Percentiles rank a stretch among this genome's conserved stretches.
Evolutionary conservation across 2,113 vertebrate species (phyloP).

Genomic region (Sebastes fasciatus): DNA sequence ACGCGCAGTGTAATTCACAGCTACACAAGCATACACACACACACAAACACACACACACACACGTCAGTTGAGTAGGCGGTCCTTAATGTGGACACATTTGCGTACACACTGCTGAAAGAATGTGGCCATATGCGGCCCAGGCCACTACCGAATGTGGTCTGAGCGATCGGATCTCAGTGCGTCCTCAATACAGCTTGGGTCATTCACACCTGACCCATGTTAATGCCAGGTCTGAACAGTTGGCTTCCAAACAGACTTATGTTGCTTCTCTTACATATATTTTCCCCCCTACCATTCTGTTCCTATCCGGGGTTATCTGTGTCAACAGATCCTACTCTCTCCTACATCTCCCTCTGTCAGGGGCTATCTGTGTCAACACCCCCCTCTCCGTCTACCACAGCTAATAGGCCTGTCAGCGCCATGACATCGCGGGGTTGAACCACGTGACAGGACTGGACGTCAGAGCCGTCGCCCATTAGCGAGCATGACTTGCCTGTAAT

Average conservation of each 20-base stretch:
- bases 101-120: too few species aligned
- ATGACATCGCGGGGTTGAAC: slow-evolving; percentile 59
- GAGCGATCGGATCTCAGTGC: too few species aligned
- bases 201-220: too few species aligned
- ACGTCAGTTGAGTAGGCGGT: too few species aligned
- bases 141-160: too few species aligned
- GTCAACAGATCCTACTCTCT: slow-evolving; percentile 46
- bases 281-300: slow-evolving; percentile 15
- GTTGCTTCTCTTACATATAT: neutral
- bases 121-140: too few species aligned
- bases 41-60: too few species aligned
- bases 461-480: slow-evolving; percentile 67
- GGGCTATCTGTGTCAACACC: slow-evolving; percentile 69
- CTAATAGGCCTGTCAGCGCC: slow-evolving; percentile 77
- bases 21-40: too few species aligned
- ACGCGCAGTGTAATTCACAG: too few species aligned
- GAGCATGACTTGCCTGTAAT: slow-evolving; percentile 60
- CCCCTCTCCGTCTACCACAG: slow-evolving; percentile 13
- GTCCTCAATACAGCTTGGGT: too few species aligned
- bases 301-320: slow-evolving; percentile 52
- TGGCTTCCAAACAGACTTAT: slow-evolving; percentile 8
- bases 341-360: slow-evolving; percentile 64
- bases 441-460: slow-evolving; percentile 62
- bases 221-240: too few species aligned
- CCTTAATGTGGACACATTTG: too few species aligned